Percentiles rank a stretch among this genome's conserved stretches.
Evolutionary conservation across 2,797 vertebrate species (phyloP).

Genomic region (Lycodopsis pacificus): DNA sequence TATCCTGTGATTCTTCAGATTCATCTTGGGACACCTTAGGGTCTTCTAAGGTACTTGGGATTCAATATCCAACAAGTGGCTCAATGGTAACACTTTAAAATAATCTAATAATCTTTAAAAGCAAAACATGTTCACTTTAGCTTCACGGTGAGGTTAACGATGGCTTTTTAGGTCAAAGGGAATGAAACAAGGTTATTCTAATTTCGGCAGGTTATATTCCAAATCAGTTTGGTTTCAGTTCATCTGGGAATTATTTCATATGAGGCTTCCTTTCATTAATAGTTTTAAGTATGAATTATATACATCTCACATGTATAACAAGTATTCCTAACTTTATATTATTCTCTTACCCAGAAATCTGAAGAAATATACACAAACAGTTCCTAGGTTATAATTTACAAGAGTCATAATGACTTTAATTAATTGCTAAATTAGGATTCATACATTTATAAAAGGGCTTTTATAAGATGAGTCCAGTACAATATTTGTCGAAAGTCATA

Average conservation of each 20-base stretch:
- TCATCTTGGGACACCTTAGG: background rate
- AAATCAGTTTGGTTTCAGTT: background rate
- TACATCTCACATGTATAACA: background rate
- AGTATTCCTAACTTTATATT: constrained; percentile 19
- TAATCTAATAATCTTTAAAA: background rate
- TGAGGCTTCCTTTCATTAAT: constrained; percentile 7
- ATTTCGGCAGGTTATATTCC: background rate
- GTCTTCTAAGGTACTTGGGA: background rate
- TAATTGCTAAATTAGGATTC: background rate
- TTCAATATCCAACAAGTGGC: constrained; percentile 23
- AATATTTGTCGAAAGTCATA: background rate
- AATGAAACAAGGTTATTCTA: background rate
- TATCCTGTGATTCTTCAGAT: background rate
- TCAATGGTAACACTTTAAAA: background rate
- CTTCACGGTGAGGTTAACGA: background rate
- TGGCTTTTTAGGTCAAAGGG: background rate
- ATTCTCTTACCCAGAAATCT: constrained; percentile 8
- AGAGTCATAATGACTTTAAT: background rate
- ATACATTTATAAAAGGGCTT: background rate
- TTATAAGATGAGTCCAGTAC: background rate
- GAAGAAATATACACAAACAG: background rate
- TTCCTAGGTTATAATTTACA: background rate
- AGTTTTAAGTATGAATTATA: background rate
- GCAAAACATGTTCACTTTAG: no score
- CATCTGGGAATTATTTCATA: no score